phyloP scores from a whole-genome alignment of 2,113 vertebrate genomes.

The Crotalus viridis region DNA sequence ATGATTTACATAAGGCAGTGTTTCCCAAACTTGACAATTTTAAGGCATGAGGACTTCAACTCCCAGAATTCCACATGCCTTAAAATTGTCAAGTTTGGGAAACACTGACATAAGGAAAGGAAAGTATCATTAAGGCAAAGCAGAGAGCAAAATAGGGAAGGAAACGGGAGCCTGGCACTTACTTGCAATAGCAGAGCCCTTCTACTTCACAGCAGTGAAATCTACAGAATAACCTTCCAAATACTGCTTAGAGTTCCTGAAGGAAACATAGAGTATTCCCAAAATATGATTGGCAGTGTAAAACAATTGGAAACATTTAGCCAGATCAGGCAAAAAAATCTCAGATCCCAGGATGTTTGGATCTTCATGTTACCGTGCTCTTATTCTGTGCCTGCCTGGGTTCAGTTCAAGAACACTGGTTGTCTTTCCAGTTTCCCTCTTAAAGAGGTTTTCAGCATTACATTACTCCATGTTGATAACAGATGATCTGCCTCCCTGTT shows the following conservation, averaged over 20 bases:
- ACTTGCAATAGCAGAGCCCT: neutral
- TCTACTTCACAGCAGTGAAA: neutral
- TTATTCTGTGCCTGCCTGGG: neutral
- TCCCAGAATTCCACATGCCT: no score
- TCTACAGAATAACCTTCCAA: neutral
- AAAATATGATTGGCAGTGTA: neutral
- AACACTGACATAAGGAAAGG: no score
- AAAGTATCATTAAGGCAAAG: neutral
- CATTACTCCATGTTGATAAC: constrained; percentile 78
- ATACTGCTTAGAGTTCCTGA: neutral
- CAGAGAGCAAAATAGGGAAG: neutral
- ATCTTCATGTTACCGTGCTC: neutral
- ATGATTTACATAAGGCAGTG: no score
- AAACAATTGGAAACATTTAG: no score
- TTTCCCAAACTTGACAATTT: no score
- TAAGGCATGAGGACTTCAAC: no score
- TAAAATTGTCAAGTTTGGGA: no score
- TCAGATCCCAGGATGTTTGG: no score
- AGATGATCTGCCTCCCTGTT: constrained; percentile 77
- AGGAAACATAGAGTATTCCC: neutral
- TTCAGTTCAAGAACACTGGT: neutral
- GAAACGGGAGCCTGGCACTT: neutral
- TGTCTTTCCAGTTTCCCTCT: constrained; percentile 29
- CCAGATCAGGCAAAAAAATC: neutral
- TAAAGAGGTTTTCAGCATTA: constrained; percentile 70